Evolutionary conservation across 2,113 vertebrate species (phyloP).

Genomic region (Lampris incognitus): DNA sequence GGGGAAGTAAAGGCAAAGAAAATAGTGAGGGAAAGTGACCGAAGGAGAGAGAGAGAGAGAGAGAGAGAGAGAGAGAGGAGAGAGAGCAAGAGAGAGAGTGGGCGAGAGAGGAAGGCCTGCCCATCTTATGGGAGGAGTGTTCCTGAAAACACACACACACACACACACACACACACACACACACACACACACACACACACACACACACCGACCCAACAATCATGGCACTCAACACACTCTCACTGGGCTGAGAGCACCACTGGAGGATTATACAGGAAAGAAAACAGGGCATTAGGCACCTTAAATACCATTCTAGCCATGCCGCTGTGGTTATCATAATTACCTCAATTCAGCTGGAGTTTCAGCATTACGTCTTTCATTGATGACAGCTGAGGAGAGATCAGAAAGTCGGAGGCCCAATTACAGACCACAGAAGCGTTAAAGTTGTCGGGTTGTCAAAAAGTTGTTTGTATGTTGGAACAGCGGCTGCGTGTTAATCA

Average conservation of each 20-base stretch:
- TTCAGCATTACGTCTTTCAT: slow-evolving; percentile 33
- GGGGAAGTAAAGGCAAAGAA: slow-evolving; percentile 64
- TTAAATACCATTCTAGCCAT: slow-evolving; percentile 60
- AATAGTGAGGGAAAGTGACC: slow-evolving; percentile 59
- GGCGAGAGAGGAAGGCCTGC: slow-evolving; percentile 47
- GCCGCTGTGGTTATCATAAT: slow-evolving; percentile 59
- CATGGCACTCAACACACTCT: slow-evolving; percentile 64
- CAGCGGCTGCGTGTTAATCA: background rate
- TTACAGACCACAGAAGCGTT: slow-evolving; percentile 19
- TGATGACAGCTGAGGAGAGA: slow-evolving; percentile 55
- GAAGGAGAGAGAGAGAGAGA: slow-evolving; percentile 44
- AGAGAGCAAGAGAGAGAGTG: slow-evolving; percentile 42
- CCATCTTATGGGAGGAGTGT: slow-evolving; percentile 60
- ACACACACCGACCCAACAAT: slow-evolving; percentile 64
- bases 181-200: slow-evolving; percentile 8
- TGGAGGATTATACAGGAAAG: slow-evolving; percentile 69
- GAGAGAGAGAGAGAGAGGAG: slow-evolving; percentile 46
- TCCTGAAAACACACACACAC: slow-evolving; percentile 37
- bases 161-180: slow-evolving; percentile 17
- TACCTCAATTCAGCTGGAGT: slow-evolving; percentile 41
- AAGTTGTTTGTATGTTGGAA: background rate
- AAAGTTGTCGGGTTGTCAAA: slow-evolving; percentile 7
- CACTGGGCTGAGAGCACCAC: slow-evolving; percentile 51
- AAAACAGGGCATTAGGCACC: slow-evolving; percentile 73
- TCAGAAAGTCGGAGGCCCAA: slow-evolving; percentile 26